Percentiles rank a stretch among this genome's conserved stretches.
Evolutionary conservation across 1,140 invertebrate species (phyloP).

Genomic region (Sycobia sp.): DNA sequence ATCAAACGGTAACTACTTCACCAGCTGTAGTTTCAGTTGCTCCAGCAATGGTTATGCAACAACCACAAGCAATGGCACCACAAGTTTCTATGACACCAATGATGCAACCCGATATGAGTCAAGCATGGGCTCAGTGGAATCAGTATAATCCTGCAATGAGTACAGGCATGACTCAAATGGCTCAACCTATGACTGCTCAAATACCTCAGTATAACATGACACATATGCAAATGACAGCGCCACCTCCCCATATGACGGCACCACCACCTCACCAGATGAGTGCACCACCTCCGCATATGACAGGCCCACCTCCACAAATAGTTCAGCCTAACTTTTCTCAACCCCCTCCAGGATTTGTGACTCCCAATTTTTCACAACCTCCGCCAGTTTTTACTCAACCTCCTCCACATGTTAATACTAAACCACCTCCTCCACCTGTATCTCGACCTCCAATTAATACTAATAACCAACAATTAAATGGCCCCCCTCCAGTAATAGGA

Average conservation of each 20-base stretch:
- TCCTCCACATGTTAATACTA: slow-evolving; percentile 27
- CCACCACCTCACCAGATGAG: slow-evolving; percentile 37
- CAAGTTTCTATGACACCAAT: slow-evolving; percentile 39
- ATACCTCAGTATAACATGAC: slow-evolving; percentile 27
- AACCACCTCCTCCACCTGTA: slow-evolving; percentile 14
- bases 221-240: slow-evolving; percentile 29
- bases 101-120: slow-evolving; percentile 46
- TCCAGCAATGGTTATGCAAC: slow-evolving; percentile 28
- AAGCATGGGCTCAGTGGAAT: slow-evolving; percentile 51
- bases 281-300: slow-evolving; percentile 49
- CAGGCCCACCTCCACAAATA: slow-evolving; percentile 36
- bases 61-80: slow-evolving; percentile 11
- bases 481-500: not conserved
- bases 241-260: slow-evolving; percentile 36
- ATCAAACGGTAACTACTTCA: slow-evolving; percentile 22
- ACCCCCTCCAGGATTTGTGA: slow-evolving; percentile 31
- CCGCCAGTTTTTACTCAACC: slow-evolving; percentile 41
- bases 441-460: slow-evolving; percentile 7
- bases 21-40: not conserved
- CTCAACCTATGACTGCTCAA: slow-evolving; percentile 10
- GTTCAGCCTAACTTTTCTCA: slow-evolving; percentile 39
- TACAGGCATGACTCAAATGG: slow-evolving; percentile 26
- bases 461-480: slow-evolving; percentile 8
- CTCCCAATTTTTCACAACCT: slow-evolving; percentile 40
- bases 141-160: slow-evolving; percentile 51